A percentile compares a stretch with the other conserved stretches of the same genome.
Evolutionary conservation across 1,140 invertebrate genomes (phyloP).

Genomic region (Zaprionus taronus): DNA sequence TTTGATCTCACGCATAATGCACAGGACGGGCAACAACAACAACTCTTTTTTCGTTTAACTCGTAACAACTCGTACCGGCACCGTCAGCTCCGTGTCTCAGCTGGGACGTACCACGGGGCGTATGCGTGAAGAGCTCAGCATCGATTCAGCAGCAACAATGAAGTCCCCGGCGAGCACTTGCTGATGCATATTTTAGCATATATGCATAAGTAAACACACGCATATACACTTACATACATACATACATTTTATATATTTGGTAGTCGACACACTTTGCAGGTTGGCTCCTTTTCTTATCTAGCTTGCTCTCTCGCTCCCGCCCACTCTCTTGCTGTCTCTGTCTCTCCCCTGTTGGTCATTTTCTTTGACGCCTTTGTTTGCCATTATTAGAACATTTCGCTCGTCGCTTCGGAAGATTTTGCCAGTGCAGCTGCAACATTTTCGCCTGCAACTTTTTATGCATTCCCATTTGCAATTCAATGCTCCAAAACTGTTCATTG

Average conservation of each 20-base stretch:
- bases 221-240: slow-evolving; percentile 14
- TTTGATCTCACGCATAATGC: slow-evolving; percentile 57
- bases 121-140: slow-evolving; percentile 40
- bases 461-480: slow-evolving; percentile 58
- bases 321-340: not conserved
- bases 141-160: slow-evolving; percentile 35
- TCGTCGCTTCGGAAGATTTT: slow-evolving; percentile 34
- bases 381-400: slow-evolving; percentile 62
- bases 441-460: slow-evolving; percentile 49
- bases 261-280: slow-evolving; percentile 49
- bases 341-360: slow-evolving; percentile 31
- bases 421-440: slow-evolving; percentile 29
- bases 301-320: not conserved
- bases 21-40: slow-evolving; percentile 21
- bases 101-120: slow-evolving; percentile 33
- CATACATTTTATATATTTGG: slow-evolving; percentile 32
- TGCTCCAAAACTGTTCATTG: slow-evolving; percentile 26
- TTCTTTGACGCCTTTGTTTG: slow-evolving; percentile 43
- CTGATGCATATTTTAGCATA: slow-evolving; percentile 75
- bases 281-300: slow-evolving; percentile 17
- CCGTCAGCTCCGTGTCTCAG: not conserved
- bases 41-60: not conserved
- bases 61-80: not conserved
- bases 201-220: slow-evolving; percentile 13
- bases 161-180: slow-evolving; percentile 44